Percentiles rank a stretch among this genome's conserved stretches.
These are phyloP conservation scores for Gobius niger DNA, from an alignment of 2,113 vertebrate genomes.

Conservation along the genomic window DNA sequence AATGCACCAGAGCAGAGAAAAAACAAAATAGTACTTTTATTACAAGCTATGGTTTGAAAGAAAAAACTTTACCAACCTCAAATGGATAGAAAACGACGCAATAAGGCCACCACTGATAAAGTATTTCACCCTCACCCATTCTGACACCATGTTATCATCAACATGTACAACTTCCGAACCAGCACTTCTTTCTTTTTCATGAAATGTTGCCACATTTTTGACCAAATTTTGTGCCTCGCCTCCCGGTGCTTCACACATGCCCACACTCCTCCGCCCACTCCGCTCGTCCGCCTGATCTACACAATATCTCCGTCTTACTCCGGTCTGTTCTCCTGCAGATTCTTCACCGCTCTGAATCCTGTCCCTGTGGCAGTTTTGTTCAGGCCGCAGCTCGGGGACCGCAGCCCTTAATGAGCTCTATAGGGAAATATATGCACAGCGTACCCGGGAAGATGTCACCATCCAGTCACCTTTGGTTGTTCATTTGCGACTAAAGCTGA, in stretches of 20 bases:
- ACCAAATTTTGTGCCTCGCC: slow-evolving; percentile 49
- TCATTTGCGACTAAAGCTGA: not conserved
- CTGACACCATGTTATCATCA: too few species aligned
- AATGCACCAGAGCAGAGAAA: too few species aligned
- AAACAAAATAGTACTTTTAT: too few species aligned
- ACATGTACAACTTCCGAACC: slow-evolving; percentile 14
- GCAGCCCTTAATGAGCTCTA: slow-evolving; percentile 72
- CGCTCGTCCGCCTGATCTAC: slow-evolving; percentile 47
- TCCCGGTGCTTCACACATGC: slow-evolving; percentile 62
- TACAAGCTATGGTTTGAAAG: too few species aligned
- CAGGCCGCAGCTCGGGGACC: slow-evolving; percentile 56
- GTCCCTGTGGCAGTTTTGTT: slow-evolving; percentile 48
- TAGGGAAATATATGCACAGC: slow-evolving; percentile 58
- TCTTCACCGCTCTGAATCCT: slow-evolving; percentile 17
- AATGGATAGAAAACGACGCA: too few species aligned
- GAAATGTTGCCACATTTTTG: slow-evolving; percentile 38
- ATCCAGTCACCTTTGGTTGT: not conserved
- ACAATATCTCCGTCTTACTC: slow-evolving; percentile 44
- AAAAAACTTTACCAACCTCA: too few species aligned
- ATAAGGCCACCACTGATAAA: too few species aligned
- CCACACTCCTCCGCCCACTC: slow-evolving; percentile 63
- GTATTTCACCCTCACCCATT: too few species aligned
- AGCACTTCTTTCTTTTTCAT: slow-evolving; percentile 29
- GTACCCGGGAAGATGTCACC: not conserved
- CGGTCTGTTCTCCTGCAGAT: slow-evolving; percentile 26